phyloP scores from a whole-genome alignment of 1,140 invertebrate species.

The Orchesella cincta region DNA sequence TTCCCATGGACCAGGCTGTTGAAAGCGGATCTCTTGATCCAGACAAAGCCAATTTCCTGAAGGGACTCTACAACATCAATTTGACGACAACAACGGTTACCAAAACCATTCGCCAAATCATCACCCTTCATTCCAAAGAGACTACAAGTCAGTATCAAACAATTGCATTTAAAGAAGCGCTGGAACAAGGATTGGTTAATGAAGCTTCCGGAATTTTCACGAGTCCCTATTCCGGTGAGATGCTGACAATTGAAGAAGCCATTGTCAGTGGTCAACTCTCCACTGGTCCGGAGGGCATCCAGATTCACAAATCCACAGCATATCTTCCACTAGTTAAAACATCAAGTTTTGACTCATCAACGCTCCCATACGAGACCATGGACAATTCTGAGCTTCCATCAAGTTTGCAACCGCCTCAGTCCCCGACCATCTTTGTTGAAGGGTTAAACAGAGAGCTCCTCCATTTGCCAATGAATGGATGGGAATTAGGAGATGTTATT shows the following conservation, averaged over 20 bases:
- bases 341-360: background rate
- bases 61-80: conserved; percentile 79
- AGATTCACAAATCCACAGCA: background rate
- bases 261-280: conserved; percentile 58
- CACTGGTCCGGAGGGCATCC: background rate
- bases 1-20: conserved; percentile 83
- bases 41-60: conserved; percentile 79
- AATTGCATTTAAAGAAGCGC: conserved; percentile 75
- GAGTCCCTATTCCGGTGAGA: conserved; percentile 73
- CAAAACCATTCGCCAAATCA: conserved; percentile 73
- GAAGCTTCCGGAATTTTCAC: conserved; percentile 74
- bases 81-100: conserved; percentile 81
- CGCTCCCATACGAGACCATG: background rate
- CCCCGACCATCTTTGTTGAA: conserved; percentile 9
- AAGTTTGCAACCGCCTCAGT: background rate
- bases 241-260: conserved; percentile 79
- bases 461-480: conserved; percentile 78
- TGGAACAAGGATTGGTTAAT: conserved; percentile 77
- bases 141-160: conserved; percentile 55
- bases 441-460: conserved; percentile 61
- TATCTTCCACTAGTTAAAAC: background rate
- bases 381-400: background rate
- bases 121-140: conserved; percentile 67
- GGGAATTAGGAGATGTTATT: conserved; percentile 76
- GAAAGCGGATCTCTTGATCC: conserved; percentile 78